Percentiles rank a stretch among this genome's conserved stretches.
Evolutionary conservation across 2,888 invertebrate genomes (phyloP).

Genomic region (Patella pellucida): DNA sequence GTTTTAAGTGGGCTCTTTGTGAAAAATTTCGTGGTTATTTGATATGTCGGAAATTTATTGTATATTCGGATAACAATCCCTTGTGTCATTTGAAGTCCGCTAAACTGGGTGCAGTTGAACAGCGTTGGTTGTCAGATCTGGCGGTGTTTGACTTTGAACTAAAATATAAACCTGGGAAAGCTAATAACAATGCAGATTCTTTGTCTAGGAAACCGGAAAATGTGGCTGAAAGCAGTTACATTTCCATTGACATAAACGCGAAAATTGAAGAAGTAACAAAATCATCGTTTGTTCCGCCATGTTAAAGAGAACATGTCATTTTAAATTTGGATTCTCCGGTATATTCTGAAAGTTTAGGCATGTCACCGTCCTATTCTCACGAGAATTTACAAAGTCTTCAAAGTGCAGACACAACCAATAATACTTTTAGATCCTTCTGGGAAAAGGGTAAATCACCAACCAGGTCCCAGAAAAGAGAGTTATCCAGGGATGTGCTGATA

Average conservation of each 20-base stretch:
- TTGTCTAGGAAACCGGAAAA: constrained; percentile 7
- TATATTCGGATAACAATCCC: constrained; percentile 28
- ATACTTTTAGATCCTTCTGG: too few species aligned
- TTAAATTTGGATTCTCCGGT: too few species aligned
- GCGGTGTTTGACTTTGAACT: constrained; percentile 23
- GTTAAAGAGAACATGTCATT: too few species aligned
- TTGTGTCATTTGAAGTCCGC: constrained; percentile 17
- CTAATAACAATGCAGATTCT: constrained; percentile 24
- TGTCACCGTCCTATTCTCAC: too few species aligned
- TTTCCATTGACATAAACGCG: too few species aligned
- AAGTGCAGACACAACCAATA: too few species aligned
- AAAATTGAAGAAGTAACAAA: constrained; percentile 6
- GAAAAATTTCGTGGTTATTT: constrained; percentile 30
- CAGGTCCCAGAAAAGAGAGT: neutral
- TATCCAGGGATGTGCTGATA: too few species aligned
- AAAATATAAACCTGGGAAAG: constrained; percentile 19
- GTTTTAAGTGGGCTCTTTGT: too few species aligned
- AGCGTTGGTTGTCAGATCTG: constrained; percentile 26
- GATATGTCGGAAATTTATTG: constrained; percentile 16
- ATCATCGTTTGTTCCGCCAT: neutral
- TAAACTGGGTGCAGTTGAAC: constrained; percentile 26
- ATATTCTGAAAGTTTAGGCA: too few species aligned
- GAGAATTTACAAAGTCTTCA: constrained; percentile 9
- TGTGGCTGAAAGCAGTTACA: neutral
- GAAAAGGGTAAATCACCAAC: too few species aligned